phyloP scores from a whole-genome alignment of 2,888 invertebrate species.

The Pandemis cinnamomeana region DNA sequence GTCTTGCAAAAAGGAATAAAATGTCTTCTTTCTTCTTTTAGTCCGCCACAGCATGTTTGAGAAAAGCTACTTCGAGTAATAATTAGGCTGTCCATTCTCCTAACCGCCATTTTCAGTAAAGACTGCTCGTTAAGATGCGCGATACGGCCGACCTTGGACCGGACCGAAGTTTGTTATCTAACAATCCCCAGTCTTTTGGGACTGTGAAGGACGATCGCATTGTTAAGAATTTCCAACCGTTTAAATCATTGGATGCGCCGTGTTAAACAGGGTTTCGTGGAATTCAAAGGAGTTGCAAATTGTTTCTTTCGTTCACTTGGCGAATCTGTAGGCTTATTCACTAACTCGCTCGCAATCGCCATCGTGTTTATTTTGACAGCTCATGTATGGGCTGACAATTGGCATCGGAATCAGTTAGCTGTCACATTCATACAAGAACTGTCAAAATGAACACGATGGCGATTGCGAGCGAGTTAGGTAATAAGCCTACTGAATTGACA shows the following conservation, averaged over 20 bases:
- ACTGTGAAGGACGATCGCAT: slow-evolving; percentile 23
- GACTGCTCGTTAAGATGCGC: slow-evolving; percentile 31
- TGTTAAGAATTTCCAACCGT: slow-evolving; percentile 15
- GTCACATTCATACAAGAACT: too few species aligned
- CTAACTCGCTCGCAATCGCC: too few species aligned
- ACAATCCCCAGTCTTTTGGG: slow-evolving; percentile 13
- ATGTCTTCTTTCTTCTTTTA: too few species aligned
- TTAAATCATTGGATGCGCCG: background rate
- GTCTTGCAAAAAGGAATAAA: too few species aligned
- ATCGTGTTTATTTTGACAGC: too few species aligned
- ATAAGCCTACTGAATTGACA: too few species aligned
- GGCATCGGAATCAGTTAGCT: too few species aligned
- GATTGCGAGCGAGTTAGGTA: too few species aligned
- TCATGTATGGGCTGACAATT: too few species aligned
- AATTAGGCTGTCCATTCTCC: background rate
- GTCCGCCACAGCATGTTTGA: too few species aligned
- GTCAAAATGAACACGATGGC: too few species aligned
- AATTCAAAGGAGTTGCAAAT: background rate
- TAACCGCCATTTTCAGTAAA: background rate
- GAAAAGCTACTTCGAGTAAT: background rate
- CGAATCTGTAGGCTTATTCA: too few species aligned
- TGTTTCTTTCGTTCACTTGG: background rate
- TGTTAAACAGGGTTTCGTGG: background rate
- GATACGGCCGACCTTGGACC: slow-evolving; percentile 22
- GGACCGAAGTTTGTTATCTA: slow-evolving; percentile 33